Base-by-base conservation (phyloP, 2,888 invertebrate species). In the Meteorus cinctellus region DNA sequence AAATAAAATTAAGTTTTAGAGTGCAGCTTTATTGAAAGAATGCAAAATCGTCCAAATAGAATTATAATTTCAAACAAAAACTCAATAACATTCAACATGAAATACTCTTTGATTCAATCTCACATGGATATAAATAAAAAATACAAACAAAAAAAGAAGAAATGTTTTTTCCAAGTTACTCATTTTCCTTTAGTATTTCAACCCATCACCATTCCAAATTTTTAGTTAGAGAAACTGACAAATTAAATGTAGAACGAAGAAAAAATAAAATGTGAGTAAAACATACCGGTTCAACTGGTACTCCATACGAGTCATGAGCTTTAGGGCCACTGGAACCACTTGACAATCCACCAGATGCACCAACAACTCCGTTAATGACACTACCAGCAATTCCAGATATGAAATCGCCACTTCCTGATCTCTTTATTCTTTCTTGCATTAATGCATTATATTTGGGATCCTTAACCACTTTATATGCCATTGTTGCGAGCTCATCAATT, bases 361-460 rank as follows among this genome's bases (percentile, higher is more conserved):
- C 85, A 24, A 85, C 85, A 3, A 89, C 81, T n/a, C 88, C 86
- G 4, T 85, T 83, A 34, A 89, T 79, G 48, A 89, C 79, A 73
- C 86, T 86, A 27, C 86, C 85, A 1, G 87, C 87, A 48, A 89
- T 85, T n/a, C 87, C 86, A 3, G 87, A 82, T 5, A 88, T 78
- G 70, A 89, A 83, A 14, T 84, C 82, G 1, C 81, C 12, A 78
- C 80, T 66, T 66, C 83, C 74, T 36, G 85, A 83, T 55, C 88
- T 78, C 62, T 86, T 87, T 75, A 82, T 84, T 60, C 87, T 84
- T 10, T 85, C 86, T 65, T 84, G 83, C 84, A 87, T 82, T 73
- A 84, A 75, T 4, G 81, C 83, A 51, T 81, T 75, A 70, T 86
- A 86, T 41, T 69, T 78, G 3, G 85, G 82, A 76, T 86, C 84